Evolutionary conservation across 2,888 invertebrate genomes (phyloP).

Genomic region (Parapristionchus giblindavisi): DNA sequence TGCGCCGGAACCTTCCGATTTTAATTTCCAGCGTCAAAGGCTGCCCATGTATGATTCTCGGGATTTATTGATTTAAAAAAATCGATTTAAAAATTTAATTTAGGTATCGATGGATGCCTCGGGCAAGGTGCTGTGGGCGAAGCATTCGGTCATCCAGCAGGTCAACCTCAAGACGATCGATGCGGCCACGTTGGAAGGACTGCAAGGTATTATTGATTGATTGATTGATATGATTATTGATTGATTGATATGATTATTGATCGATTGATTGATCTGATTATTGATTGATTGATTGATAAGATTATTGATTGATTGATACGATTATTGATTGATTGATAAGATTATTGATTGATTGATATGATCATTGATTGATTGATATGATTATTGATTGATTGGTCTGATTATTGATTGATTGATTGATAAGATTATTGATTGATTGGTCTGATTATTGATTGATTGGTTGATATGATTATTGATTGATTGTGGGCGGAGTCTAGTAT

Average conservation of each 20-base stretch:
- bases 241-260: neutral
- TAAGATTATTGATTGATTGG: too few relatives aligned
- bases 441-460: too few relatives aligned
- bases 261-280: neutral
- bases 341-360: neutral
- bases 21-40: too few relatives aligned
- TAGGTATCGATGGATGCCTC: constrained; percentile 89
- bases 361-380: too few relatives aligned
- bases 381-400: too few relatives aligned
- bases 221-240: neutral
- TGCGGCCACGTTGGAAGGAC: constrained; percentile 56
- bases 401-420: too few relatives aligned
- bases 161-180: constrained; percentile 69
- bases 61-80: constrained; percentile 2
- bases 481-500: too few relatives aligned
- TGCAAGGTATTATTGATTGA: constrained; percentile 56
- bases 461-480: too few relatives aligned
- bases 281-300: neutral
- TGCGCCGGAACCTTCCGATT: too few relatives aligned
- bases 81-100: neutral
- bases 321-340: neutral
- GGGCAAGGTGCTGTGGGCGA: constrained; percentile 98
- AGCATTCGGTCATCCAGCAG: constrained; percentile 95
- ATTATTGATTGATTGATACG: neutral
- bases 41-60: too few relatives aligned